Conservation (phyloP, 1,140 invertebrate species). For the Neocloeon triangulifer region DNA sequence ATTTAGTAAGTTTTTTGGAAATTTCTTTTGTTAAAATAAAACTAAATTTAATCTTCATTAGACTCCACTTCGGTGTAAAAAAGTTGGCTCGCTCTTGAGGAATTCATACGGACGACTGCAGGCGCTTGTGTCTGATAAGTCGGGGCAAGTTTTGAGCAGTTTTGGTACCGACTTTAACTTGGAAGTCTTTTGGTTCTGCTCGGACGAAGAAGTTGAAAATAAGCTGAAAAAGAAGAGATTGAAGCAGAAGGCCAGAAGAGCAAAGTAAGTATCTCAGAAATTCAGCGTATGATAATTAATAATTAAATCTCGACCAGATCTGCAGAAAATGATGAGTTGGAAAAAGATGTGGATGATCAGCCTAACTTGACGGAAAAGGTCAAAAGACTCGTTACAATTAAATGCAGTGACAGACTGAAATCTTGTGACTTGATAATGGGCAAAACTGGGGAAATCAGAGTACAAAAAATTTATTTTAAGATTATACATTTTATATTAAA, state of each 20-base stretch:
- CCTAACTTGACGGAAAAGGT: slow-evolving; percentile 54
- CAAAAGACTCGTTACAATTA: slow-evolving; percentile 36
- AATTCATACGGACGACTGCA: slow-evolving; percentile 48
- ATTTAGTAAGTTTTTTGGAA: not conserved
- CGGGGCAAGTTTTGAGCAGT: slow-evolving; percentile 47
- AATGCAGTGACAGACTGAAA: slow-evolving; percentile 42
- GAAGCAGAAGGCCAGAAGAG: too few species aligned
- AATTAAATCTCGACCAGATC: not conserved
- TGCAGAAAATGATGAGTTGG: slow-evolving; percentile 8
- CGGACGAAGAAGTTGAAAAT: slow-evolving; percentile 43
- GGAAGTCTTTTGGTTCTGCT: slow-evolving; percentile 64
- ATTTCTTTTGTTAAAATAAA: slow-evolving; percentile 1
- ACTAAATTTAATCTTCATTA: too few species aligned
- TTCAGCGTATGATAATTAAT: too few species aligned
- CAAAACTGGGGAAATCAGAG: slow-evolving; percentile 36
- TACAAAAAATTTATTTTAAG: slow-evolving; percentile 18
- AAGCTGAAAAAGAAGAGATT: slow-evolving; percentile 44
- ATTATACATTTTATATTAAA: too few species aligned
- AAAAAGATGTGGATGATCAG: too few species aligned
- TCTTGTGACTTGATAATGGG: slow-evolving; percentile 40
- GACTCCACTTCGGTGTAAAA: slow-evolving; percentile 44
- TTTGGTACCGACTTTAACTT: slow-evolving; percentile 59
- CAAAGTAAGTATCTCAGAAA: slow-evolving; percentile 20
- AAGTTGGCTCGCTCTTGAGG: slow-evolving; percentile 52
- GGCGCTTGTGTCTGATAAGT: slow-evolving; percentile 35